A percentile compares a stretch with the other conserved stretches of the same genome.
These are phyloP conservation scores for Elephantulus edwardii DNA, from an alignment of 2,113 vertebrate genomes.

Conservation along the genomic window DNA sequence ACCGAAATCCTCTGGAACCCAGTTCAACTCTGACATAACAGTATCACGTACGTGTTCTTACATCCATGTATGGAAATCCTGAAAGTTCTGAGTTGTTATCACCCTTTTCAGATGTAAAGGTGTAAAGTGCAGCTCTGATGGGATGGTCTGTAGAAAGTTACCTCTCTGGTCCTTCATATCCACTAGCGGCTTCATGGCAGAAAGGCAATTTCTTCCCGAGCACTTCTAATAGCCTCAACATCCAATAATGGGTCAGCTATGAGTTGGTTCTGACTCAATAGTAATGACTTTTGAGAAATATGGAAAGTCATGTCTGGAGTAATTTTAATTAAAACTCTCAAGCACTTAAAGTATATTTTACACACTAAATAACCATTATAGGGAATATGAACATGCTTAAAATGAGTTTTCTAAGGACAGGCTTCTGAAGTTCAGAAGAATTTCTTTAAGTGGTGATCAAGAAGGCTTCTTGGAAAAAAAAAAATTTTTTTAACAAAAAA, in stretches of 20 bases:
- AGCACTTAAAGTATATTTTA: not conserved
- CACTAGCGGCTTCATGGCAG: too few species aligned
- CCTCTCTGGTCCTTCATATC: too few species aligned
- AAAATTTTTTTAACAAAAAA: too few species aligned
- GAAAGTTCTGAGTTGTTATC: not conserved
- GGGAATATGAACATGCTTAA: not conserved
- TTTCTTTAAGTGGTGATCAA: not conserved
- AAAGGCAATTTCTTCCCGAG: too few species aligned
- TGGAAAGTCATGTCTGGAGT: not conserved
- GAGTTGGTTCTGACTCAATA: too few species aligned
- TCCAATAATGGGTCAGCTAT: too few species aligned
- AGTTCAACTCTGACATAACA: not conserved
- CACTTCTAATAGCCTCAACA: too few species aligned
- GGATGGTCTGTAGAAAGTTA: too few species aligned
- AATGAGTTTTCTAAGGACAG: not conserved
- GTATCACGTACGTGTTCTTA: not conserved
- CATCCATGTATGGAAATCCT: not conserved
- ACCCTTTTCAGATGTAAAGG: not conserved
- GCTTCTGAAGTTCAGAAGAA: not conserved
- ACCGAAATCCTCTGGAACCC: not conserved
- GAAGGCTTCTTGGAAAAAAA: conserved; percentile 31
- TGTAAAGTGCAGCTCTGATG: too few species aligned
- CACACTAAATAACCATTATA: not conserved
- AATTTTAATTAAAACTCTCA: not conserved
- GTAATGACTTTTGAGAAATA: not conserved